Conservation (phyloP, 2,888 invertebrate genomes). For the Xanthia togata region DNA sequence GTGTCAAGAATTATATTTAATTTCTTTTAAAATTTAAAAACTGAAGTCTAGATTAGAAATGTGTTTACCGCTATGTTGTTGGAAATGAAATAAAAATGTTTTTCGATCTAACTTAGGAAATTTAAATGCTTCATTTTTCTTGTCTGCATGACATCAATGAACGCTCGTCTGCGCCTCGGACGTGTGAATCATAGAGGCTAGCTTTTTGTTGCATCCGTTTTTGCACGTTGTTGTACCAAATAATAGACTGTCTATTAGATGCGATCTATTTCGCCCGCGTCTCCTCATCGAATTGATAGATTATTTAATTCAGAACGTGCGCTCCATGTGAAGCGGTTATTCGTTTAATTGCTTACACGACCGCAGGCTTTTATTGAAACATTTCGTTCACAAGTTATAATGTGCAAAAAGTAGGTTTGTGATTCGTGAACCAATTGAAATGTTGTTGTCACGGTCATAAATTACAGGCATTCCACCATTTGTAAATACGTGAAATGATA, state of each 20-base stretch:
- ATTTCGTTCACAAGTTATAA: slow-evolving; percentile 25
- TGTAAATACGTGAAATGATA: slow-evolving; percentile 40
- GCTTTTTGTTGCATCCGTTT: slow-evolving; percentile 51
- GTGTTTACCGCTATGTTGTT: not conserved
- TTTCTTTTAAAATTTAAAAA: no score
- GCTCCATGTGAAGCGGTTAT: slow-evolving; percentile 52
- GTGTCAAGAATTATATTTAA: not conserved
- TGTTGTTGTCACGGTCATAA: slow-evolving; percentile 37
- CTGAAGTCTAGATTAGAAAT: not conserved
- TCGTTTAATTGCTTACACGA: slow-evolving; percentile 57
- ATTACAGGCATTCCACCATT: slow-evolving; percentile 22
- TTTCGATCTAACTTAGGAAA: not conserved
- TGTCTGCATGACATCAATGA: slow-evolving; percentile 10
- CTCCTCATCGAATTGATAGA: slow-evolving; percentile 66
- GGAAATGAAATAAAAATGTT: not conserved
- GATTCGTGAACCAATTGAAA: slow-evolving; percentile 17
- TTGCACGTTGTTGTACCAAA: slow-evolving; percentile 45
- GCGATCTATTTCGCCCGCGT: slow-evolving; percentile 68
- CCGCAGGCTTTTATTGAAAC: slow-evolving; percentile 25
- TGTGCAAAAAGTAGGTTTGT: slow-evolving; percentile 26
- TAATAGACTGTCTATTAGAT: slow-evolving; percentile 65
- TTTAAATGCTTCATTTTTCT: not conserved
- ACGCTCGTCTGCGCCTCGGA: slow-evolving; percentile 23
- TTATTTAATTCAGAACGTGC: slow-evolving; percentile 67
- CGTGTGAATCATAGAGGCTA: slow-evolving; percentile 42